Evolutionary conservation across 2,797 vertebrate species (phyloP), one percentile per base, ranked within the genome.

Genomic region (Oceanodroma leucorhoa): DNA sequence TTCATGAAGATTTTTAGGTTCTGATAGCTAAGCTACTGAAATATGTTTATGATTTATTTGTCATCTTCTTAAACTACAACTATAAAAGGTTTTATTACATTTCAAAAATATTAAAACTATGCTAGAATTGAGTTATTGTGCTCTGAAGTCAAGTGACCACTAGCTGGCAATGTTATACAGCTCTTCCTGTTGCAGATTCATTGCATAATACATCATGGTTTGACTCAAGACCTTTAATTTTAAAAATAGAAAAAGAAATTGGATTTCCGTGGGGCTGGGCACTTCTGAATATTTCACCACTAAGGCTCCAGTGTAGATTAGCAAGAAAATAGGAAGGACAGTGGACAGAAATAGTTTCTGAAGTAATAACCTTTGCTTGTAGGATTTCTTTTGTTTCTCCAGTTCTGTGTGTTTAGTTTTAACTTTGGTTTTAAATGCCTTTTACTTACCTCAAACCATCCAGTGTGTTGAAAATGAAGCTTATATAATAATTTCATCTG

Each of bases 101-200:
- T 93, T 93, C 50, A 86, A 87, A 92, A 84, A 87, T 85, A 94
- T 72, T 93, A 87, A 95, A 95, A 91, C 50, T 32, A 61, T 93
- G 61, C 60, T 92, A 57, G 46, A 84, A 94, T 76, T 91, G 93
- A 94, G 77, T 91, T 84, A 89, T 51, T 91, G 72, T 94, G 88
- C 73, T 92, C 86, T 96, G 92, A 89, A 92, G 65, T 79, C 73
- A 91, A 94, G 46, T 94, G 83, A 72, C 97, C 97, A 96, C 97
- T 95, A 97, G 97, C 96, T 97, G 97, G 96, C 97, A 97, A 91
- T 97, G 76, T 96, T 97, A 91, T 77, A 96, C 95, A 96, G 94
- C 93, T 95, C 73, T 95, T 95, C 30, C 38, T 89, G 40, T 72
- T 85, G 60, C 43, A 85, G 90, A 85, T 67, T 92, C 75, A 84